Evolutionary conservation across 2,113 vertebrate species (phyloP).

Genomic region (Entelurus aequoreus): DNA sequence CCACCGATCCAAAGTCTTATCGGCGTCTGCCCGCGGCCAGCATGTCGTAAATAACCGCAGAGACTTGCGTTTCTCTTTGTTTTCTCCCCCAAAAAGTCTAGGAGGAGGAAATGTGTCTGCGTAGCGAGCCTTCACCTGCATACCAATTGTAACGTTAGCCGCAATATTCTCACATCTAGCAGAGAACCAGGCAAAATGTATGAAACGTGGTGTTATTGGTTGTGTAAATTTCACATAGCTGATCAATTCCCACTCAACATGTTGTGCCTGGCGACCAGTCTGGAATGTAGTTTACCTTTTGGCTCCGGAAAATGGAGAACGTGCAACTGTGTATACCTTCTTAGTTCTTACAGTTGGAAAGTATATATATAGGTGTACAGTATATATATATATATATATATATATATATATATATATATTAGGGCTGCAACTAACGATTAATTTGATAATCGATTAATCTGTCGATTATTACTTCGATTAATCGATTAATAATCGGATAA

Average conservation of each 20-base stretch:
- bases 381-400: no score
- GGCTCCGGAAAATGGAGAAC: no score
- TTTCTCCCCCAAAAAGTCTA: slow-evolving; percentile 36
- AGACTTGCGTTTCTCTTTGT: slow-evolving; percentile 53
- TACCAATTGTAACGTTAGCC: slow-evolving; percentile 1
- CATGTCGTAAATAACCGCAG: slow-evolving; percentile 57
- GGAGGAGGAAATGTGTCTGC: slow-evolving; percentile 32
- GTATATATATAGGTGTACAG: no score
- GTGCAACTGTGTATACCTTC: no score
- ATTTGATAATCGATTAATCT: no score
- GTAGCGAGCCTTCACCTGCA: neutral
- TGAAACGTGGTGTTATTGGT: neutral
- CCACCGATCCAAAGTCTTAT: slow-evolving; percentile 72
- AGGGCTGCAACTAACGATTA: no score
- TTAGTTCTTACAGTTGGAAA: no score
- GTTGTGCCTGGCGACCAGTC: no score
- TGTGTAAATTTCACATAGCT: neutral
- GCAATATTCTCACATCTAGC: neutral
- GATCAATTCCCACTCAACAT: neutral
- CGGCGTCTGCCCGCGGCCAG: slow-evolving; percentile 62
- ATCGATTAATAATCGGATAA: no score
- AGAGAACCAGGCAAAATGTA: neutral
- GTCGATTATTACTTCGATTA: no score
- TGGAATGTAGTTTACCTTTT: no score
- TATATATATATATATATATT: no score